Evolutionary conservation across 2,113 vertebrate genomes (phyloP).

Genomic region (Spizaetus ornatus): DNA sequence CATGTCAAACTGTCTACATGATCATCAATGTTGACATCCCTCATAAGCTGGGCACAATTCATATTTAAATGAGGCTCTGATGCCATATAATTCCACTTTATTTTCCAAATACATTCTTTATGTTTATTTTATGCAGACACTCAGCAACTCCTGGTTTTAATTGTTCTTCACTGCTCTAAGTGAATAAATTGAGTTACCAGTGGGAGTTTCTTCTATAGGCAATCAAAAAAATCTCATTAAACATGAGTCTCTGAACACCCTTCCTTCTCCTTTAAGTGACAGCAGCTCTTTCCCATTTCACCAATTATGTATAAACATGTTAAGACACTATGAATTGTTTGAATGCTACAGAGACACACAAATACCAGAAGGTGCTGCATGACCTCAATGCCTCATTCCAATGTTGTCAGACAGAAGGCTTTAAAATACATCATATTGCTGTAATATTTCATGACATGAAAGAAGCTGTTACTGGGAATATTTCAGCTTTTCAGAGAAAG

Average conservation of each 20-base stretch:
- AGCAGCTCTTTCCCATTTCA: neutral
- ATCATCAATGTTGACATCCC: neutral
- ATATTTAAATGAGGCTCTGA: neutral
- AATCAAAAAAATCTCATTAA: neutral
- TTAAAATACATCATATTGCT: neutral
- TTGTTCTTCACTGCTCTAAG: neutral
- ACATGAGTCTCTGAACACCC: neutral
- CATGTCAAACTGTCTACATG: neutral
- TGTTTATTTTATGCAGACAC: neutral
- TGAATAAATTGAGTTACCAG: neutral
- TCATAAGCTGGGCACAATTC: neutral
- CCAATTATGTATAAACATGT: neutral
- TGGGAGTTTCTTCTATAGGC: neutral
- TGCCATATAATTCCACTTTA: neutral
- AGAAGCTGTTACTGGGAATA: neutral
- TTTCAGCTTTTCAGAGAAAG: neutral
- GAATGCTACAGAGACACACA: neutral
- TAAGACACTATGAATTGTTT: neutral
- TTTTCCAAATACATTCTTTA: neutral
- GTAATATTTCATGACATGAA: neutral
- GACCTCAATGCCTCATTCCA: neutral
- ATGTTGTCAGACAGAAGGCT: neutral
- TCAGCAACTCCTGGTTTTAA: neutral
- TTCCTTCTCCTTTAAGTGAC: neutral
- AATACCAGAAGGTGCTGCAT: neutral